Evolutionary conservation across 2,888 invertebrate species (phyloP).

Genomic region (Mythimna albipuncta): DNA sequence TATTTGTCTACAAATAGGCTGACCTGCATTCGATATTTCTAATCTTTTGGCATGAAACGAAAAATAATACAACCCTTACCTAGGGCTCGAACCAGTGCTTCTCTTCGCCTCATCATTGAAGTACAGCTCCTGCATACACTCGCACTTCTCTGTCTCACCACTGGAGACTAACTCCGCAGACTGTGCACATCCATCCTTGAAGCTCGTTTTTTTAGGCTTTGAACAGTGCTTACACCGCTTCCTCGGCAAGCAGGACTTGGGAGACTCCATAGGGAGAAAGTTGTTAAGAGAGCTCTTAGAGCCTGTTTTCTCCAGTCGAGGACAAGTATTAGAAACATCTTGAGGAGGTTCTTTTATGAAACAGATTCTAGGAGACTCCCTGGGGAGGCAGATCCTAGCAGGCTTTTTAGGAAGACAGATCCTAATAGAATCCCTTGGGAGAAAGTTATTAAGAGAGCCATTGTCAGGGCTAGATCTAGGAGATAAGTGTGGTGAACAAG

Average conservation of each 20-base stretch:
- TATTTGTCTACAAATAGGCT: neutral
- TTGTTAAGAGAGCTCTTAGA: constrained; percentile 35
- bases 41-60: neutral
- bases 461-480: neutral
- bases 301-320: neutral
- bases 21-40: neutral
- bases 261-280: neutral
- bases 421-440: constrained; percentile 14
- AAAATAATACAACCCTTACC: constrained; percentile 40
- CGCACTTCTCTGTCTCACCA: constrained; percentile 22
- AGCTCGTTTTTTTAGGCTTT: constrained; percentile 14
- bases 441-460: constrained; percentile 8
- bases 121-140: constrained; percentile 37
- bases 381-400: neutral
- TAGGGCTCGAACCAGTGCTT: constrained; percentile 28
- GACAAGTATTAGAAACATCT: neutral
- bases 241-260: neutral
- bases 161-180: neutral
- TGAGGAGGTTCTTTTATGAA: neutral
- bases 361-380: neutral
- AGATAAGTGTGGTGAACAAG: neutral
- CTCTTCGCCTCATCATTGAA: constrained; percentile 36
- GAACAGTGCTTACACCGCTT: constrained; percentile 7
- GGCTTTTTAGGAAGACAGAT: neutral
- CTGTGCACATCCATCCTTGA: constrained; percentile 6